These are phyloP conservation scores for Aramus guarauna DNA, from an alignment of 2,113 vertebrate species.

Conservation along the genomic window DNA sequence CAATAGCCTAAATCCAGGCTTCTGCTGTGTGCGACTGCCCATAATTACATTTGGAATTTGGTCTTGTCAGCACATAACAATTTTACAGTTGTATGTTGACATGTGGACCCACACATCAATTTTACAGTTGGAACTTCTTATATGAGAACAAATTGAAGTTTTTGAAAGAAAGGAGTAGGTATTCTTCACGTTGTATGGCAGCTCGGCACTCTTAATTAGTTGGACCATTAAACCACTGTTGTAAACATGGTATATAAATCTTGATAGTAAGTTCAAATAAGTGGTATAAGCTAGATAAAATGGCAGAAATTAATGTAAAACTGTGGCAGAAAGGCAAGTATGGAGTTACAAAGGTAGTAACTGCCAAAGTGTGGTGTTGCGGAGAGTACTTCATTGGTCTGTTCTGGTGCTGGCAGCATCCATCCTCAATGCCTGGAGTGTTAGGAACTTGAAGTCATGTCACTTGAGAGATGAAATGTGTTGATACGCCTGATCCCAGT, in stretches of 20 bases:
- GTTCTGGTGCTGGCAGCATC: background rate
- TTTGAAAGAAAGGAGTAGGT: background rate
- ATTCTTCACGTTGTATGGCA: background rate
- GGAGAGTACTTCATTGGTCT: accelerated
- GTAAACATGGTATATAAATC: background rate
- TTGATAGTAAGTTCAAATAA: background rate
- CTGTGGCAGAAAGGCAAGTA: background rate
- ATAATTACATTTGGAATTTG: background rate
- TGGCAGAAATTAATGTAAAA: background rate
- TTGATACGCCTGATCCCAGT: background rate
- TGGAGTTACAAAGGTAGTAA: background rate
- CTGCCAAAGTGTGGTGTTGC: accelerated
- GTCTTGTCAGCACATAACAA: background rate
- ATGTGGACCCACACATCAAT: background rate
- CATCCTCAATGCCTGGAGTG: background rate
- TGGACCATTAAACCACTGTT: background rate
- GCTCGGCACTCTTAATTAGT: background rate
- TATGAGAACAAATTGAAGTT: background rate
- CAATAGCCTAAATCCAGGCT: background rate
- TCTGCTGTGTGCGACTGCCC: background rate
- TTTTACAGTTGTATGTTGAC: background rate
- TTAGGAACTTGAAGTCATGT: background rate
- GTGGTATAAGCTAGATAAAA: background rate
- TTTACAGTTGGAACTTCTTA: background rate
- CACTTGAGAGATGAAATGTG: background rate